Base-by-base conservation (phyloP, 2,797 vertebrate genomes). In the Furcifer pardalis region DNA sequence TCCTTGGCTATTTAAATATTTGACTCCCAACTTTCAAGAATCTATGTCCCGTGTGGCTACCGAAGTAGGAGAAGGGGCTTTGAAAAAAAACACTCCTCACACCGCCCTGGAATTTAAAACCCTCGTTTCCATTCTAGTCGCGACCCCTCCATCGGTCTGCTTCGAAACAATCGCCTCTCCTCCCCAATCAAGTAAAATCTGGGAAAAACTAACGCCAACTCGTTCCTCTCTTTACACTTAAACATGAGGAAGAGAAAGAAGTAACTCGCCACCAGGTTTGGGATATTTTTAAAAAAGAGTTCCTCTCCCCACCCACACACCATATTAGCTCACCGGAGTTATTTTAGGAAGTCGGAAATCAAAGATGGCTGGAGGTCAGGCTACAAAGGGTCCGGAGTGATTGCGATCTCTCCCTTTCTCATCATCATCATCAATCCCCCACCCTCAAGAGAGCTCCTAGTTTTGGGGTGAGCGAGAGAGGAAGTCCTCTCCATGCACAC, bases 361-460 rank as follows among this genome's bases (percentile, higher is more conserved):
- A 96, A 96, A 96, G 96, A 96, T 96, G 96, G 96, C 96, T 96
- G 96, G 95, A 96, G 96, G 96, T 96, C 96, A 96, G 94, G 95
- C 95, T 94, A 95, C 94, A 95, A 95, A 95, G 93, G 94, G 96
- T 95, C 95, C 95, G 91, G 92, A 93, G 94, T 91, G 92, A 94
- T 92, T 94, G 91, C 88, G 93, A 94, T 92, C 93, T 81, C 90
- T 66, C 66, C 15, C 44, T 35, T 35, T 7, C 40, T 17, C 71
- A 5, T 65, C 25, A 89, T 82, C 40, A 27, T 17, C 9, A 52
- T 15, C 49, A 52, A 52, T 17, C 74, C 25, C 37, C 27, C 27
- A 37, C 30, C 10, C 5, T 6, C 91, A 86, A 85, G 90, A 91
- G 77, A 91, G 91, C 88, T 92, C 86, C 8, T 56, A 81, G 62